Conservation (phyloP, 2,113 vertebrate genomes). For the Megalops atlanticus region DNA sequence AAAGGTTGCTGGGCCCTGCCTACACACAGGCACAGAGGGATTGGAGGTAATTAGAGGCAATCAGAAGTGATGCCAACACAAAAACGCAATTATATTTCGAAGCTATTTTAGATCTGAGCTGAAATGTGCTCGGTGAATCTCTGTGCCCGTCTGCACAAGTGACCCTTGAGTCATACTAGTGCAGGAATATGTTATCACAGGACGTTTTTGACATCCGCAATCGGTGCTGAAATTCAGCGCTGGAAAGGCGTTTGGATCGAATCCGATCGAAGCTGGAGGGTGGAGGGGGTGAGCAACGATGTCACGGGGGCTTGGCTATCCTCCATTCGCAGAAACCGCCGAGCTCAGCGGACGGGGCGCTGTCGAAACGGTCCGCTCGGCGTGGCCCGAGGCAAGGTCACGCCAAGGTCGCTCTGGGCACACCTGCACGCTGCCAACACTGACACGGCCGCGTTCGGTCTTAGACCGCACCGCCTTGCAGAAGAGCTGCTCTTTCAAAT, state of each 20-base stretch:
- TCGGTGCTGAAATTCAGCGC: too few relatives aligned
- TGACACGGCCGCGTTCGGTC: background rate
- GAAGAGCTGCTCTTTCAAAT: too few relatives aligned
- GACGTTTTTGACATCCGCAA: too few relatives aligned
- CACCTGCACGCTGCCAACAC: background rate
- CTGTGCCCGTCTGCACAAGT: too few relatives aligned
- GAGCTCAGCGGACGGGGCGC: background rate
- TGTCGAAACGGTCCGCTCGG: background rate
- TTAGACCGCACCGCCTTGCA: background rate
- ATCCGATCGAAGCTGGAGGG: too few relatives aligned
- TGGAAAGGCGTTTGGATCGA: too few relatives aligned
- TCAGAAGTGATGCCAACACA: slow-evolving; percentile 16
- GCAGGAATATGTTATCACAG: too few relatives aligned
- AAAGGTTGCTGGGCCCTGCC: slow-evolving; percentile 42
- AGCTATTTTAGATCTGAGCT: slow-evolving; percentile 27
- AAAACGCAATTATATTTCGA: background rate
- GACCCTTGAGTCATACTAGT: too few relatives aligned
- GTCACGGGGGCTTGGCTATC: too few relatives aligned
- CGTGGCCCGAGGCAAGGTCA: background rate
- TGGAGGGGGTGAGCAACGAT: too few relatives aligned
- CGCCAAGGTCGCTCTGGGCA: background rate
- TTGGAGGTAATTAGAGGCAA: slow-evolving; percentile 35
- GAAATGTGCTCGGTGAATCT: background rate
- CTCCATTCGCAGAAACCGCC: too few relatives aligned
- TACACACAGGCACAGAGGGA: slow-evolving; percentile 38